Base-by-base conservation (phyloP, 2,888 invertebrate genomes). In the Ornithoptera alexandrae region DNA sequence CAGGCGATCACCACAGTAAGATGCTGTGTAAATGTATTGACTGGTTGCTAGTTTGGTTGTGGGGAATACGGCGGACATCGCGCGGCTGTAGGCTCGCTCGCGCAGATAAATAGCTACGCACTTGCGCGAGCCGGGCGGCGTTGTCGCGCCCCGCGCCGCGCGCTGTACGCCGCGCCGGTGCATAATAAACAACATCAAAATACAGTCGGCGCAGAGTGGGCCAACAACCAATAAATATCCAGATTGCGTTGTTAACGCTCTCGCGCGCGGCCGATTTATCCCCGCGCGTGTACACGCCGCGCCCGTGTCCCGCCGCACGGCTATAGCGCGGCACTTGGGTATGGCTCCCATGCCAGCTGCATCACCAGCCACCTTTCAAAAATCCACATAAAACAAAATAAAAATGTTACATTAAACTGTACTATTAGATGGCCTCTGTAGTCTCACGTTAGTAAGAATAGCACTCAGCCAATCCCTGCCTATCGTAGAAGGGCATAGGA, bases 161-260 rank as follows among this genome's bases (percentile, higher is more conserved):
- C 67, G 68, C 63, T 74, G 76, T 76, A 75, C 74, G 74, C 39
- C 24, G 56, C n/a, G 75, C 77, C 5, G 76, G 73, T 72, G 68
- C 76, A 76, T 81, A 75, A 84, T 85, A 86, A 86, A 86, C 76
- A 78, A 83, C 79, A 79, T 82, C 86, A 84, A 85, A 85, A 86
- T 85, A 85, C 84, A 84, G 84, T 79, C 84, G 84, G 85, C 84
- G 83, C 84, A 84, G 84, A 78, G 83, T 84, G 81, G 72, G 74
- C 77, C 79, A 82, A 82, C 81, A 80, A 77, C 77, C 80, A 76
- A 82, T 84, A 84, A 84, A 84, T 81, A 81, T 80, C 70, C 70
- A 70, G 67, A 70, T 70, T 67, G 68, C 71, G 67, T 65, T 71
- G 71, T 68, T 71, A 67, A 67, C 70, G 69, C 71, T 69, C 67